Base-by-base conservation (phyloP, 2,888 invertebrate genomes). In the Priocnemis perturbator region DNA sequence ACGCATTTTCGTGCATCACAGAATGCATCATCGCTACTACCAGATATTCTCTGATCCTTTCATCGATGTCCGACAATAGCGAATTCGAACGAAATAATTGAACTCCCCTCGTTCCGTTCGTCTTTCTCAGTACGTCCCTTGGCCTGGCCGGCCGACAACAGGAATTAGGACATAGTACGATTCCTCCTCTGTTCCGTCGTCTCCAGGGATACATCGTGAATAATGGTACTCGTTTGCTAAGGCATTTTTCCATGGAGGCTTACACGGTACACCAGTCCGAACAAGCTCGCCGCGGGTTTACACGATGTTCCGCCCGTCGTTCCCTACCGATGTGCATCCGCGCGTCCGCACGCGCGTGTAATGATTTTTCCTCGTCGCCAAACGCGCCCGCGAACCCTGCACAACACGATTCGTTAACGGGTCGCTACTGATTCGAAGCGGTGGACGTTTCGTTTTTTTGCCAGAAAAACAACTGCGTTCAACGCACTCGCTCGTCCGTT, bases 151-250 rank as follows among this genome's bases (percentile, higher is more conserved):
- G 19, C 50, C 2, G 17, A 9, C 50, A 57, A 44, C 30, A 37
- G 20, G 19, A 30, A 55, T 67, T 71, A 56, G 20, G 23, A 47
- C 55, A 20, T 14, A 30, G 17, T 19, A 17, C 15, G 15, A 45
- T 65, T 67, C 23, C 26, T n/a, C 47, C 48, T 37, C 52, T 30
- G 19, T 64, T 60, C 68, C 58, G 44, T 62, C 56, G 20, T 20
- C 58, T 60, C 57, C 53, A 23, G 20, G 19, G 48, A 20, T 19
- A 55, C 52, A 52, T 64, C 14, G 72, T 60, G 72, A 71, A 72
- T 65, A 65, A 58, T 45, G 57, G 60, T 68, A 68, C 70, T 63
- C 23, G 56, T 20, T 61, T 47, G 20, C 44, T 19, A 47, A 21
- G 37, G 30, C 3, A 48, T 73, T 65, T 53, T 19, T 30, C 37